Percentiles rank a stretch among this genome's conserved stretches.
Evolutionary conservation across 2,888 invertebrate species (phyloP).

Genomic region (Orthosia gothica): DNA sequence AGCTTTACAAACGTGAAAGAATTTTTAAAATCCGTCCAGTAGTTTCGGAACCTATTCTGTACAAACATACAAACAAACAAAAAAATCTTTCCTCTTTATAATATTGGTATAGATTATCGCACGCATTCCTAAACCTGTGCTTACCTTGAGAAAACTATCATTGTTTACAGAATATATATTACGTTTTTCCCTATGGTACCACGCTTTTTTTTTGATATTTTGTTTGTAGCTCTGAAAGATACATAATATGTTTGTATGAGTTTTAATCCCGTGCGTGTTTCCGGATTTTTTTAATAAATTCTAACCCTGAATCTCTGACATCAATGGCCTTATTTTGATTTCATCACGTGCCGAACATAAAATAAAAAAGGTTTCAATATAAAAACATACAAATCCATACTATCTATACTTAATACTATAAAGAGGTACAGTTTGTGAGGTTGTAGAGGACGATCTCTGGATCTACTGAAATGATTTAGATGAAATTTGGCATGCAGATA

Average conservation of each 20-base stretch:
- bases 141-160: not conserved
- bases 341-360: not conserved
- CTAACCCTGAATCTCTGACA: not conserved
- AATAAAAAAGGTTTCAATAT: not conserved
- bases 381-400: not conserved
- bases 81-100: no score
- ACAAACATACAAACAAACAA: no score
- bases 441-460: no score
- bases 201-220: not conserved
- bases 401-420: no score
- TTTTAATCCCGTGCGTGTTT: constrained; percentile 2
- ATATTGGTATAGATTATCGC: no score
- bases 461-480: no score
- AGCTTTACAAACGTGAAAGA: no score
- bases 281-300: constrained; percentile 2
- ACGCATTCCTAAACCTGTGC: not conserved
- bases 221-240: not conserved
- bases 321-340: constrained; percentile 7
- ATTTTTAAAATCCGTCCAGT: no score
- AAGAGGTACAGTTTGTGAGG: no score
- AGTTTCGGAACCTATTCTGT: no score
- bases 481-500: no score
- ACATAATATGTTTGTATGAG: not conserved
- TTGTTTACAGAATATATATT: no score
- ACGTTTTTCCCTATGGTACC: not conserved